phyloP scores from a whole-genome alignment of 2,888 invertebrate species.

The Cephus rjabovi region DNA sequence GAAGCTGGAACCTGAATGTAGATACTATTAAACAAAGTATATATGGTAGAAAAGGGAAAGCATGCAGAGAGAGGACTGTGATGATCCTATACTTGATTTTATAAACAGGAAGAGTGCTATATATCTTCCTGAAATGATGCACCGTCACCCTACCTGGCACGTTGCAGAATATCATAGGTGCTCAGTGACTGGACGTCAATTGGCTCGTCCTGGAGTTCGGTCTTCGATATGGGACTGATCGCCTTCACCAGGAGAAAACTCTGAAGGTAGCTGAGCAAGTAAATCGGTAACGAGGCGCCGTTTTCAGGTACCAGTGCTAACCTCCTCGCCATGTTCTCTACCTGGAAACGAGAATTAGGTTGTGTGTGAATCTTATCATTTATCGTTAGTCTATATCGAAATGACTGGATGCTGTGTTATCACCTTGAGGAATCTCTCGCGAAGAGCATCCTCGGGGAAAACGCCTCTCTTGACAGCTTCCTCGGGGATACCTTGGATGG shows the following conservation, averaged over 20 bases:
- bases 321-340: constrained; percentile 83
- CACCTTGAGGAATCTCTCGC: constrained; percentile 84
- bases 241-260: constrained; percentile 83
- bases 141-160: constrained; percentile 77
- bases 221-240: constrained; percentile 76
- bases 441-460: constrained; percentile 86
- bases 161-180: constrained; percentile 89
- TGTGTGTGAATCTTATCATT: constrained; percentile 16
- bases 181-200: constrained; percentile 80
- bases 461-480: constrained; percentile 86
- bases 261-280: constrained; percentile 89
- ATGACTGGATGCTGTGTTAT: constrained; percentile 22
- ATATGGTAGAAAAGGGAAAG: neutral
- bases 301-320: constrained; percentile 89
- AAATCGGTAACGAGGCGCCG: constrained; percentile 87
- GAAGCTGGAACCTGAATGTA: too few species aligned
- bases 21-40: too few species aligned
- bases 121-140: too few species aligned
- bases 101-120: too few species aligned
- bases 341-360: constrained; percentile 61
- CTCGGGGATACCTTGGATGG: constrained; percentile 82
- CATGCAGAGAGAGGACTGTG: neutral
- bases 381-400: neutral
- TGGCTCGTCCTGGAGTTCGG: constrained; percentile 79
- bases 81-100: neutral